Percentiles rank a stretch among this genome's conserved stretches.
phyloP scores from a whole-genome alignment of 2,888 invertebrate genomes.

The Drosophila paramelanica region DNA sequence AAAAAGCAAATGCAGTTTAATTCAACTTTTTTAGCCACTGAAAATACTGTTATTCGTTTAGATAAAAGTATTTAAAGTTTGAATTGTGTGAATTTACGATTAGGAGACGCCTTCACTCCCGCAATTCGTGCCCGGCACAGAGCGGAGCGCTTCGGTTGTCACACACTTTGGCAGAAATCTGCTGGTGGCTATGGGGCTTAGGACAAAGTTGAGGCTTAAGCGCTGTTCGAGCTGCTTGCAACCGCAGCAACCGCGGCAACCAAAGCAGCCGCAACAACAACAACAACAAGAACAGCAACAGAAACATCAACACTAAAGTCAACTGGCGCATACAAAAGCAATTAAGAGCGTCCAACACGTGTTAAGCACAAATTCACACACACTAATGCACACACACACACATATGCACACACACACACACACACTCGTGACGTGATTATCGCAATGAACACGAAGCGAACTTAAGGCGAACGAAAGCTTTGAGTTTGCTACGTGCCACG shows the following conservation, averaged over 20 bases:
- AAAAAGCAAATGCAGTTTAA: too few species aligned
- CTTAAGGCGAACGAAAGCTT: slow-evolving; percentile 32
- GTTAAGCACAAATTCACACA: slow-evolving; percentile 34
- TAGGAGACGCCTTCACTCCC: background rate
- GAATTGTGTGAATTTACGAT: slow-evolving; percentile 2
- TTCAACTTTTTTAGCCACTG: too few species aligned
- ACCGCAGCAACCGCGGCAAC: slow-evolving; percentile 24
- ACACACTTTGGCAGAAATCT: slow-evolving; percentile 6
- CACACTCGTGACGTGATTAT: slow-evolving; percentile 64
- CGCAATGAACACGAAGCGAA: slow-evolving; percentile 45
- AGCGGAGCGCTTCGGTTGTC: background rate
- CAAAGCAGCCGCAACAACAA: slow-evolving; percentile 12
- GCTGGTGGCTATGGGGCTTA: background rate
- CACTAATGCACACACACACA: slow-evolving; percentile 6
- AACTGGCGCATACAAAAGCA: slow-evolving; percentile 65
- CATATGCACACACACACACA: slow-evolving; percentile 6
- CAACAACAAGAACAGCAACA: slow-evolving; percentile 5
- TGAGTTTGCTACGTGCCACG: slow-evolving; percentile 26
- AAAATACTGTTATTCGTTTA: background rate
- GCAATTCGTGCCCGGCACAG: background rate
- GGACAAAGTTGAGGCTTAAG: slow-evolving; percentile 20
- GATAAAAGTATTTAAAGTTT: background rate
- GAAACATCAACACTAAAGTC: slow-evolving; percentile 15
- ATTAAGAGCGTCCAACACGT: slow-evolving; percentile 63
- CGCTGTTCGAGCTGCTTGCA: slow-evolving; percentile 29